A percentile compares a stretch with the other conserved stretches of the same genome.
These are phyloP conservation scores for Porphyrio hochstetteri DNA, from an alignment of 2,113 vertebrate genomes.

Conservation along the genomic window DNA sequence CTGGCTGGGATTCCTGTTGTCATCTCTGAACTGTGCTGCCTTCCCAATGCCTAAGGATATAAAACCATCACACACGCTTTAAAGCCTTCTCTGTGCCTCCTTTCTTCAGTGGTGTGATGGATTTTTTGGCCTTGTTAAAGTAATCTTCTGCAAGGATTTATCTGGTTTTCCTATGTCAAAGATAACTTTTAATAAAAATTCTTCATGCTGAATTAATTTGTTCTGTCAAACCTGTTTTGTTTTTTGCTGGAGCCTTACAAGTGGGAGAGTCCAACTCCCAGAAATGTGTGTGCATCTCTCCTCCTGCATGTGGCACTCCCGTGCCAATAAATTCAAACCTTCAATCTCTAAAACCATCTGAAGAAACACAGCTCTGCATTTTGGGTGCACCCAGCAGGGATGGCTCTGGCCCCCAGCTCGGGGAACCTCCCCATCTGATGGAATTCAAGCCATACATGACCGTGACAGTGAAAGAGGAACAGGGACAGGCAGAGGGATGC, in stretches of 20 bases:
- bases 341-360: background rate
- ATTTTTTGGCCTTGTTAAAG: constrained; percentile 23
- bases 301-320: constrained; percentile 32
- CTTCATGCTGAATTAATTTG: constrained; percentile 33
- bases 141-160: background rate
- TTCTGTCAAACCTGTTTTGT: constrained; percentile 39
- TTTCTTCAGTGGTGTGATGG: background rate
- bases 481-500: background rate
- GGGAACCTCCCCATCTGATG: background rate
- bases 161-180: background rate
- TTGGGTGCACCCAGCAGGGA: background rate
- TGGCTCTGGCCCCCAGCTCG: background rate
- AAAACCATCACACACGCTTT: background rate
- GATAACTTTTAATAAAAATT: background rate
- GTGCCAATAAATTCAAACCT: background rate
- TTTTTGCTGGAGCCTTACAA: background rate
- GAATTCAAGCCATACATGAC: background rate
- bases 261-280: background rate
- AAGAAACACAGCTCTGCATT: rapidly evolving
- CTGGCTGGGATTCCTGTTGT: background rate
- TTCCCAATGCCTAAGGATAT: background rate
- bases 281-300: background rate
- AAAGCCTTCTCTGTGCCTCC: background rate
- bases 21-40: background rate
- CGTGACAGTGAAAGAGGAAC: background rate